phyloP scores from a whole-genome alignment of 2,888 invertebrate genomes.

The Capitulum mitella region DNA sequence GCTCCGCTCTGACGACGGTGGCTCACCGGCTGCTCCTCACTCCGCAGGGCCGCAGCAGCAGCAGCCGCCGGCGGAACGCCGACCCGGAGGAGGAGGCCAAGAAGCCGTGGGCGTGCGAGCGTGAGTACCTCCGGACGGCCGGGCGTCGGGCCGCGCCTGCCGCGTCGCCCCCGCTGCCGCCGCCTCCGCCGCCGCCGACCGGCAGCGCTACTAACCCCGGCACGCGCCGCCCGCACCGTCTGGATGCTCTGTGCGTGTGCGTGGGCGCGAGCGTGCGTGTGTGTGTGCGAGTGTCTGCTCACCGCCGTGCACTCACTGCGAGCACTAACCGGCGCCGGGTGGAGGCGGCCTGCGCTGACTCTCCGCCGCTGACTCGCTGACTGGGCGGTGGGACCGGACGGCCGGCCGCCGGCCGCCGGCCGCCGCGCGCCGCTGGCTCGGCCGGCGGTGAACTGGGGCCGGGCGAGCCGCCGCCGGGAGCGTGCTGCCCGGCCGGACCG shows the following conservation, averaged over 20 bases:
- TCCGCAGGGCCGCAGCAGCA: constrained; percentile 39
- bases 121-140: neutral
- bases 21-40: too few species aligned
- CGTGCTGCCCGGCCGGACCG: too few species aligned
- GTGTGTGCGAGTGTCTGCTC: neutral
- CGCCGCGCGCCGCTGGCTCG: too few species aligned
- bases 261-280: neutral
- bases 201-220: neutral
- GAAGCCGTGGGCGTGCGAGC: constrained; percentile 18
- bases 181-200: neutral
- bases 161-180: neutral
- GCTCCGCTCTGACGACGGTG: too few species aligned
- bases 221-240: neutral
- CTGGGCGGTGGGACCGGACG: too few species aligned
- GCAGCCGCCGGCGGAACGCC: constrained; percentile 10
- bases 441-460: too few species aligned
- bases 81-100: constrained; percentile 6
- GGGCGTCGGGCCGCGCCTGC: too few species aligned
- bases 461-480: too few species aligned
- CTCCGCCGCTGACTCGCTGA: too few species aligned
- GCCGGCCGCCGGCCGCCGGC: too few species aligned
- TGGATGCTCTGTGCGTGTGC: neutral
- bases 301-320: neutral
- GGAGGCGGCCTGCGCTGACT: too few species aligned
- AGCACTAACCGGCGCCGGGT: neutral